Evolutionary conservation across 2,113 vertebrate species (phyloP), one percentile per base, ranked within the genome.

Genomic region (Heterochromis multidens): DNA sequence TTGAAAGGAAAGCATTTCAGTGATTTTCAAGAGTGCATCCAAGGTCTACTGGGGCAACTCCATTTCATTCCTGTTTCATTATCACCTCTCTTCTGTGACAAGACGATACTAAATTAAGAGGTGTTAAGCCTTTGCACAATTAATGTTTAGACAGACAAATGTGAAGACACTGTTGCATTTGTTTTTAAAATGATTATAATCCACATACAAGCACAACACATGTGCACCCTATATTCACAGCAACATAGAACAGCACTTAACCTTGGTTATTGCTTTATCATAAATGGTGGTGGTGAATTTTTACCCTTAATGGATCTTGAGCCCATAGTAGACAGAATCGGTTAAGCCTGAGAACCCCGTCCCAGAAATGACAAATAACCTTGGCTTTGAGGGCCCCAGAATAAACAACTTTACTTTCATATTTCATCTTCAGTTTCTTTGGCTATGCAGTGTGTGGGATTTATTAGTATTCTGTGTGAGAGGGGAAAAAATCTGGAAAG

Each of bases 401-500:
- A 81, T 43, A 79, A 87, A 72, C 35, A 77, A 52, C 49, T 88
- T 52, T 7, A 65, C 54, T 82, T 89, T 81, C 61, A 85, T 79
- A 86, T 88, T 82, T 83, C 43, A 78, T 65, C 59, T 17, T 81
- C 79, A 14, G 25, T 4, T 82, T 63, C 49, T 61, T 19, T 11
- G 17, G 5, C 49, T 35, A n/a, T 37, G 27, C 59, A 58, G 35
- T 1, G 21, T 62, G 81, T 79, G 14, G 46, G 63, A 16, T 83
- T 13, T 79, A 79, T 91, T 90, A 87, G 80, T 87, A 91, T 89
- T 91, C 86, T n/a, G 72, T 21, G 5, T 13, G 37, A 65, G 60
- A n/a, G 16, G 46, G 6, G 25, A 5, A 31, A 52, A 67, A 67
- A 87, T 79, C 54, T 29, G 5, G 79, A 83, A 81, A 81, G 83